Conservation (phyloP, 2,113 vertebrate species). For the Mobula hypostoma region DNA sequence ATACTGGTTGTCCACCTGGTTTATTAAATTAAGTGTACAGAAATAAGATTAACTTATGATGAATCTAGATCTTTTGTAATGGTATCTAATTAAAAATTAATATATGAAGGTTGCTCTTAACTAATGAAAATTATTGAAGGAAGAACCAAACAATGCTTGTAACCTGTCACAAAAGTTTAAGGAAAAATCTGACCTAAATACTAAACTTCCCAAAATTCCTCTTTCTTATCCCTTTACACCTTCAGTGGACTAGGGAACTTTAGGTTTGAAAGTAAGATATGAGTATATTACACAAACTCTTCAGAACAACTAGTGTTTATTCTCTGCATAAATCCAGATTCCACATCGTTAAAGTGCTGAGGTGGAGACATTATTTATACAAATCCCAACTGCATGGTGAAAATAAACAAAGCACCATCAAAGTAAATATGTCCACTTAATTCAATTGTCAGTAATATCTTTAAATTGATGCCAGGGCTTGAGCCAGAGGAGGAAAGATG, state of each 20-base stretch:
- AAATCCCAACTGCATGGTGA: neutral
- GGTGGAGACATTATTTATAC: neutral
- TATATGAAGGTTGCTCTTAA: neutral
- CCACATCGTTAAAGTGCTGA: neutral
- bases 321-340: neutral
- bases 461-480: neutral
- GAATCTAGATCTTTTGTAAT: neutral
- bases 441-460: neutral
- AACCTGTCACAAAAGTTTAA: neutral
- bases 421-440: neutral
- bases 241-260: neutral
- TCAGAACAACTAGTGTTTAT: neutral
- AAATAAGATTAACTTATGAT: neutral
- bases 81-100: neutral
- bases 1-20: neutral
- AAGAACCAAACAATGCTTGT: neutral
- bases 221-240: neutral
- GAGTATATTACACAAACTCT: neutral
- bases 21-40: neutral
- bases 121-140: too few species aligned
- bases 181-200: neutral
- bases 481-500: neutral
- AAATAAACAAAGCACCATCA: neutral
- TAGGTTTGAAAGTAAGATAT: neutral
- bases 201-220: neutral